Percentiles rank a stretch among this genome's conserved stretches.
phyloP scores from a whole-genome alignment of 2,888 invertebrate species.

The Eutolmus rufibarbis region DNA sequence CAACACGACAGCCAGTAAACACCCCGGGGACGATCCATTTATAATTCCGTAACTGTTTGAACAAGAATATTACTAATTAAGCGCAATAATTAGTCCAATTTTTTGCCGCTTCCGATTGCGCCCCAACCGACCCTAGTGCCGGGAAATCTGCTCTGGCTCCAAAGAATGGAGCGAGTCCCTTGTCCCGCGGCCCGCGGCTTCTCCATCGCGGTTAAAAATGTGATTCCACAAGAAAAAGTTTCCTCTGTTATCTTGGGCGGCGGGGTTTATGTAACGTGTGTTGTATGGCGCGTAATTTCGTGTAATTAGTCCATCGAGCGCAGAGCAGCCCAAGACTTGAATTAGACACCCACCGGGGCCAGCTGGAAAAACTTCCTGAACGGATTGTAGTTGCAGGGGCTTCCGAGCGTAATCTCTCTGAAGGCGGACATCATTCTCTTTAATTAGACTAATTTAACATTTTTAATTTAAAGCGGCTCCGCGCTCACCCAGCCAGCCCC shows the following conservation, averaged over 20 bases:
- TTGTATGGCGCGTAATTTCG: slow-evolving; percentile 45
- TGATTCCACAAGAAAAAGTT: slow-evolving; percentile 29
- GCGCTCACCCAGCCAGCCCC: background rate
- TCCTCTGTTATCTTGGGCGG: slow-evolving; percentile 21
- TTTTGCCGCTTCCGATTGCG: slow-evolving; percentile 41
- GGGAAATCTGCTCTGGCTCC: slow-evolving; percentile 39
- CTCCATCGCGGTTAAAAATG: background rate
- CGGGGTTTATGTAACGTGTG: slow-evolving; percentile 29
- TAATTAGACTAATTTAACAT: slow-evolving; percentile 49
- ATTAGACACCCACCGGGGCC: slow-evolving; percentile 7
- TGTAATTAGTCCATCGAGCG: slow-evolving; percentile 43
- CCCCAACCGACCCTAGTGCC: background rate
- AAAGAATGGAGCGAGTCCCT: background rate
- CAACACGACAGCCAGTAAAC: slow-evolving; percentile 44
- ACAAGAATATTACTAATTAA: slow-evolving; percentile 49
- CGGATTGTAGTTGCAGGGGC: slow-evolving; percentile 12
- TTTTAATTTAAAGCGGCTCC: slow-evolving; percentile 47
- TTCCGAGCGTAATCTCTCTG: slow-evolving; percentile 43
- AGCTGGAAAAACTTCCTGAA: slow-evolving; percentile 19
- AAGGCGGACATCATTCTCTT: slow-evolving; percentile 48
- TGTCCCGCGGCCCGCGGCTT: background rate
- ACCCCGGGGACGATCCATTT: slow-evolving; percentile 46
- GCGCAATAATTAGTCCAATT: slow-evolving; percentile 47
- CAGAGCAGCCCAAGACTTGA: background rate
- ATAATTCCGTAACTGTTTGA: slow-evolving; percentile 49